These are phyloP conservation scores for Eretmochelys imbricata DNA, from an alignment of 2,113 vertebrate species.

Conservation along the genomic window DNA sequence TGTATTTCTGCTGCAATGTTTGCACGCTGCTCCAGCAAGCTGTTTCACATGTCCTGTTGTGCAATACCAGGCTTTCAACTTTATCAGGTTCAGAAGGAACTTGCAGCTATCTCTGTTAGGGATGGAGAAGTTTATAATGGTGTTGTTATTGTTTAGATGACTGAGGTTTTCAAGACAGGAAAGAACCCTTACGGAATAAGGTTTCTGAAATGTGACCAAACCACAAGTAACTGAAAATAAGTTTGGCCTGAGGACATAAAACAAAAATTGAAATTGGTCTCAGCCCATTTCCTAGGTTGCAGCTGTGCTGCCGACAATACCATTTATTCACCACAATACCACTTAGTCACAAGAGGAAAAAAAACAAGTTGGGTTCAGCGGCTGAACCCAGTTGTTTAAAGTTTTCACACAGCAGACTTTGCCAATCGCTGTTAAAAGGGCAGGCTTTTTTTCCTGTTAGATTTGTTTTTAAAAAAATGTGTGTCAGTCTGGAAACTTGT, in stretches of 20 bases:
- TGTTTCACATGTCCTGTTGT: background rate
- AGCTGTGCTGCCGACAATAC: conserved; percentile 10
- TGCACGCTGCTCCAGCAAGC: background rate
- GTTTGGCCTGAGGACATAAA: conserved; percentile 32
- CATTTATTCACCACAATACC: conserved; percentile 3
- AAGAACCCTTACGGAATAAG: conserved; percentile 44
- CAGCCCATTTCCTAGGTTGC: conserved; percentile 19
- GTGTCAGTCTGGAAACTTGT: conserved; percentile 3
- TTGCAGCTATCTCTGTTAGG: background rate
- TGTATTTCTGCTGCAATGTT: background rate
- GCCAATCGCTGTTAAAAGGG: background rate
- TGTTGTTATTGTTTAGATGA: conserved; percentile 64
- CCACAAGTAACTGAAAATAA: conserved; percentile 69
- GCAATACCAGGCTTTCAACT: conserved; percentile 6
- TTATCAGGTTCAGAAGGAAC: background rate
- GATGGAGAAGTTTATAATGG: conserved; percentile 52
- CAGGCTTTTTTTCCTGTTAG: background rate
- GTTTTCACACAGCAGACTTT: background rate
- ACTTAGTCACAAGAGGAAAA: background rate
- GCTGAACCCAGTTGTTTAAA: background rate
- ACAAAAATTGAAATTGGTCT: conserved; percentile 60
- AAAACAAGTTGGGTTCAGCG: background rate
- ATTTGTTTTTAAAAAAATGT: conserved; percentile 48
- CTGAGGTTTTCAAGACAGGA: conserved; percentile 58
- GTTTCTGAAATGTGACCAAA: conserved; percentile 72